These are phyloP conservation scores for Mythimna loreyi DNA, from an alignment of 2,888 invertebrate species.

Conservation along the genomic window DNA sequence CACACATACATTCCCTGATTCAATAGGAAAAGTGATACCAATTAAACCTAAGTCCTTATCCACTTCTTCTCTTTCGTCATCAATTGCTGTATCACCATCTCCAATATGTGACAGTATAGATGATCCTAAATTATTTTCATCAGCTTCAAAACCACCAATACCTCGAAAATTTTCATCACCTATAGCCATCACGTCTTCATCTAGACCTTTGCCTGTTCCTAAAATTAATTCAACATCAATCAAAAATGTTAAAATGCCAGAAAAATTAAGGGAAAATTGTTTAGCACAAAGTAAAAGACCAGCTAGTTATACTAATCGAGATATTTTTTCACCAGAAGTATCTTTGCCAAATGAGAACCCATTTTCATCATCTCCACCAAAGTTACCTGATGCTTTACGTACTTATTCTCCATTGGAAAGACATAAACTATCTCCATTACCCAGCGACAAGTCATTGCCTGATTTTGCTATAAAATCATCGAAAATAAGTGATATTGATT, in stretches of 20 bases:
- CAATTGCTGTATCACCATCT: background rate
- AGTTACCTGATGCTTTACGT: background rate
- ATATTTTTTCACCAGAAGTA: background rate
- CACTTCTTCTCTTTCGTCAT: background rate
- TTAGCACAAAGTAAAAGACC: background rate
- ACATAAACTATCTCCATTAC: constrained; percentile 9
- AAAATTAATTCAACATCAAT: constrained; percentile 42
- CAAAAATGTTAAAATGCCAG: constrained; percentile 35
- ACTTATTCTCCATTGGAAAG: background rate
- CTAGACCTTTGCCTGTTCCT: constrained; percentile 42
- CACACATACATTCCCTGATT: constrained; percentile 21
- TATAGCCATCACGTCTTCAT: constrained; percentile 13
- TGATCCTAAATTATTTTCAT: background rate
- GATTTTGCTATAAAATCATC: constrained; percentile 13
- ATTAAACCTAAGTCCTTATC: constrained; percentile 31
- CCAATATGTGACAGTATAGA: constrained; percentile 5
- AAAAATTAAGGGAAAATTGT: constrained; percentile 4
- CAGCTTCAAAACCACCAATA: background rate
- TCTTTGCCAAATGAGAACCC: background rate
- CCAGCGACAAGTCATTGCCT: constrained; percentile 19
- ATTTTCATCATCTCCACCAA: background rate
- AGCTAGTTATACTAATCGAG: background rate
- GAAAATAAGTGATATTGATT: background rate
- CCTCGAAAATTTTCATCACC: constrained; percentile 21
- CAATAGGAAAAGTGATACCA: constrained; percentile 40